Base-by-base conservation (phyloP, 2,888 invertebrate species). In the Drosophila anomalata region DNA sequence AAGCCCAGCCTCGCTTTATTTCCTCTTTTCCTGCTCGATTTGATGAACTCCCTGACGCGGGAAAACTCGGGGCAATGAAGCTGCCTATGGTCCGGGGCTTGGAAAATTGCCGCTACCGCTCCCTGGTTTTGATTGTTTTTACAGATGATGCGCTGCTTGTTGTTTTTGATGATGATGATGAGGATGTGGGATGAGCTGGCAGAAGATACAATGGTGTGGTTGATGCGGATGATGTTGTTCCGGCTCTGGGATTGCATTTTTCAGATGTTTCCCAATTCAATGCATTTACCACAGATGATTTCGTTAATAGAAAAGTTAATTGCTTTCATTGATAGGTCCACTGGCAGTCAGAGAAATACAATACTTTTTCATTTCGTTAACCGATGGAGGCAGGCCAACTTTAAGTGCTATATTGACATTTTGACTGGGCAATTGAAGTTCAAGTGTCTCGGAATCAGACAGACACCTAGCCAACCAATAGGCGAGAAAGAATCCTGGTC, bases 261-360 rank as follows among this genome's bases (percentile, higher is more conserved):
- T 56, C 39, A 33, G 17, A 44, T n/a, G 53, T 33, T 8, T 36
- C 12, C 14, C 22, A 22, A 6, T 44, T 5, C 68, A 67, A 2
- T 36, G 36, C 71, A 76, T 74, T 77, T 73, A 62, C 76, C 74
- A 65, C 70, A 73, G 70, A 78, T 73, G 81, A 80, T 84, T 78
- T 78, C 73, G 84, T 77, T 79, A 87, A 84, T 84, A 82, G 87
- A 85, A 85, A 87, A 78, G 76, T 80, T 85, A 85, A 85, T 85
- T 85, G 85, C 85, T 85, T 82, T 87, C 77, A 85, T 78, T 77
- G 87, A 87, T 84, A 82, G 74, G 77, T 74, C 66, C 61, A 63
- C 57, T 41, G 58, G 33, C 62, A 36, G 66, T 67, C 71, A 73
- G 77, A 81, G 20, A 31, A 31, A 31, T 20, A 31, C 50, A 31